Evolutionary conservation across 2,797 vertebrate species (phyloP).

Genomic region (Manis crassicaudata): DNA sequence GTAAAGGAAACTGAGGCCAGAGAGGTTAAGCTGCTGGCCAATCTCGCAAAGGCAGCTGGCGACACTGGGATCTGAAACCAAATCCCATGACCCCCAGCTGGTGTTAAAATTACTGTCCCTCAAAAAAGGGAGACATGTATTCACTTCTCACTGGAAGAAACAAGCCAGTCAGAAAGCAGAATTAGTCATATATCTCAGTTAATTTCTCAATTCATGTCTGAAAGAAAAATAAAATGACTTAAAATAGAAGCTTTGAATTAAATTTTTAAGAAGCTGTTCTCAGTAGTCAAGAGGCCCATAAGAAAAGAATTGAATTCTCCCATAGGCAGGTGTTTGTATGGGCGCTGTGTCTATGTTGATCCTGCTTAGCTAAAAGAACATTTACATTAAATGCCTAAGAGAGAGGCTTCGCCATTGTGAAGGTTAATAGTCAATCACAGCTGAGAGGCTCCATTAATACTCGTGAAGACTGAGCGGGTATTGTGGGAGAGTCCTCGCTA

Average conservation of each 20-base stretch:
- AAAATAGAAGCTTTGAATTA: constrained; percentile 18
- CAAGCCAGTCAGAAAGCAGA: background rate
- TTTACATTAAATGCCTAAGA: background rate
- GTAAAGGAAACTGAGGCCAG: background rate
- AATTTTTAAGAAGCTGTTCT: background rate
- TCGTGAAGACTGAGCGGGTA: background rate
- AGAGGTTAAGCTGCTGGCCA: background rate
- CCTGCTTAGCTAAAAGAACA: background rate
- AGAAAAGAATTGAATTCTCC: background rate
- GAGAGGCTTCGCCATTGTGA: background rate
- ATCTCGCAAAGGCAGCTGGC: background rate
- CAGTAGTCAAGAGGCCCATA: background rate
- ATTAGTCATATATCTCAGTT: background rate
- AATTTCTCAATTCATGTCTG: background rate
- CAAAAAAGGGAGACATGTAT: background rate
- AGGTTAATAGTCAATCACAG: background rate
- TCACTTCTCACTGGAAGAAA: background rate
- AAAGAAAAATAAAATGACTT: background rate
- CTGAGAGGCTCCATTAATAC: background rate
- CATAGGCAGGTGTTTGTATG: background rate
- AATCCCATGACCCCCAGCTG: background rate
- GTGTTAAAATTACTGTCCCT: background rate
- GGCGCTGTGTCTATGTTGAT: accelerated
- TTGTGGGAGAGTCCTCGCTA: background rate
- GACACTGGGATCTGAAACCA: background rate